These are phyloP conservation scores for Sinohyriopsis cumingii DNA, from an alignment of 2,888 invertebrate species.

Conservation along the genomic window DNA sequence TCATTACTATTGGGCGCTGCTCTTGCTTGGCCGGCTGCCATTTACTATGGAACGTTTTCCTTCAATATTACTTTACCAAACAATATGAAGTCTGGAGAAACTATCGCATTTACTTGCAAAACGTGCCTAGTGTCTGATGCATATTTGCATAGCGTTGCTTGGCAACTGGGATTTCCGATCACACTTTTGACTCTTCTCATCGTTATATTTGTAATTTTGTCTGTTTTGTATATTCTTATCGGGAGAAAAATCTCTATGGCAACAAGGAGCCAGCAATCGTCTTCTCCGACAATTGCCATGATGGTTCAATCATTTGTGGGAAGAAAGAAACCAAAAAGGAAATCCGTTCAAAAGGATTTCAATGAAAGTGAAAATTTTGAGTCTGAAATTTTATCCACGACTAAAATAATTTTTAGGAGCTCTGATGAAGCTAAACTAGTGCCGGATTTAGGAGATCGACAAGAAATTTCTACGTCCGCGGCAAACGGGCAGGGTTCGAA, in stretches of 20 bases:
- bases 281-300: too few relatives aligned
- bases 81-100: slow-evolving; percentile 4
- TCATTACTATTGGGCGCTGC: slow-evolving; percentile 30
- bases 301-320: too few relatives aligned
- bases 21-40: slow-evolving; percentile 33
- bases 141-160: slow-evolving; percentile 29
- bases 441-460: too few relatives aligned
- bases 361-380: too few relatives aligned
- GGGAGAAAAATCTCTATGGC: slow-evolving; percentile 33
- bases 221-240: slow-evolving; percentile 31
- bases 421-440: too few relatives aligned
- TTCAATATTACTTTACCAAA: slow-evolving; percentile 7
- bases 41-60: slow-evolving; percentile 36
- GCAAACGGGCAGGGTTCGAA: too few relatives aligned
- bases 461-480: too few relatives aligned
- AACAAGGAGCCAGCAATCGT: slow-evolving; percentile 1
- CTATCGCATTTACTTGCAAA: slow-evolving; percentile 18
- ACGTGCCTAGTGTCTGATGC: slow-evolving; percentile 32
- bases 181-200: slow-evolving; percentile 31
- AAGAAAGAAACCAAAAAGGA: too few relatives aligned
- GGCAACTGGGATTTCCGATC: slow-evolving; percentile 36
- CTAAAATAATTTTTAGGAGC: too few relatives aligned
- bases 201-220: slow-evolving; percentile 36
- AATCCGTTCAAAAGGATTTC: too few relatives aligned
- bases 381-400: too few relatives aligned